Percentiles rank a stretch among this genome's conserved stretches.
Conservation (phyloP, 1,140 invertebrate genomes). For the Zaprionus kolodkinae region DNA sequence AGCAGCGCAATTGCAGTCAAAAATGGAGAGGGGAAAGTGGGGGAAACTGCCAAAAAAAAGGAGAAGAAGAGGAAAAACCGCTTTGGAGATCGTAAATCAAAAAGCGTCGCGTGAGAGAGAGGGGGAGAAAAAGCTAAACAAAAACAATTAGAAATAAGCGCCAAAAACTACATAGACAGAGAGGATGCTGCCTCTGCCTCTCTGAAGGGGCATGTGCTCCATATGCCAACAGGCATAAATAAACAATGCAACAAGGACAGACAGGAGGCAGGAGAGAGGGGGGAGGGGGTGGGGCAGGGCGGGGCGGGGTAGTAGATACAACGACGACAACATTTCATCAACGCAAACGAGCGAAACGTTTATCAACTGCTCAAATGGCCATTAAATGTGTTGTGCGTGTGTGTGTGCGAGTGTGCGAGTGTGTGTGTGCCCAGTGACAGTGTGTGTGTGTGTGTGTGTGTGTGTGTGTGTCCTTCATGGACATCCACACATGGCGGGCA, state of each 20-base stretch:
- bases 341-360: slow-evolving; percentile 82
- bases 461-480: no score
- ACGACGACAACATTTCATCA: slow-evolving; percentile 80
- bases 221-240: slow-evolving; percentile 72
- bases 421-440: slow-evolving; percentile 49
- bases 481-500: slow-evolving; percentile 23
- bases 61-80: slow-evolving; percentile 6
- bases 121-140: slow-evolving; percentile 62
- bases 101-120: slow-evolving; percentile 25
- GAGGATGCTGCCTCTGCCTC: slow-evolving; percentile 30
- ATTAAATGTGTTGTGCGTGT: slow-evolving; percentile 79
- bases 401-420: slow-evolving; percentile 33
- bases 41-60: slow-evolving; percentile 37
- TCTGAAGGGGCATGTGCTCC: slow-evolving; percentile 44
- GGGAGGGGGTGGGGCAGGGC: background rate
- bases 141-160: slow-evolving; percentile 80
- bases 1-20: slow-evolving; percentile 53
- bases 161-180: slow-evolving; percentile 66
- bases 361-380: slow-evolving; percentile 84
- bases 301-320: slow-evolving; percentile 20
- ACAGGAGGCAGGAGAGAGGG: background rate
- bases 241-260: slow-evolving; percentile 70
- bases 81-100: slow-evolving; percentile 64
- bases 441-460: slow-evolving; percentile 4
- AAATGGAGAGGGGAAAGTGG: no score